phyloP scores from a whole-genome alignment of 2,113 vertebrate genomes.

The Epinephelus cyanopodus region DNA sequence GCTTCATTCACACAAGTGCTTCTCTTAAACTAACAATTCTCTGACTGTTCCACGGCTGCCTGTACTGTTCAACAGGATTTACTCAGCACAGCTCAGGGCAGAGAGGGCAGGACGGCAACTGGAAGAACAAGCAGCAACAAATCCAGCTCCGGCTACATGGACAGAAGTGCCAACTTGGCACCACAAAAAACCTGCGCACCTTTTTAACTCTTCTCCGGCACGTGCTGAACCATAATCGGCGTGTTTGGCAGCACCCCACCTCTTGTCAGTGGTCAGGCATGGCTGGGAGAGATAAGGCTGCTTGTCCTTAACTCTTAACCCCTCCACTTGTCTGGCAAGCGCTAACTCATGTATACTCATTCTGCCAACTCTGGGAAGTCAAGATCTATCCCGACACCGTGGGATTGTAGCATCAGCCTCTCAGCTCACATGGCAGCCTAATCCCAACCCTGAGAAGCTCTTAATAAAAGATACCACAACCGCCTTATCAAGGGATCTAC shows the following conservation, averaged over 20 bases:
- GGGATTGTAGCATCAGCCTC: constrained; percentile 45
- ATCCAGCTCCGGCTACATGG: not conserved
- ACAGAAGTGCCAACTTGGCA: not conserved
- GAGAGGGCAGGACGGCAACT: constrained; percentile 19
- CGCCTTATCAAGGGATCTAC: constrained; percentile 57
- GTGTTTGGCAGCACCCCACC: constrained; percentile 33
- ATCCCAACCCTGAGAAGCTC: constrained; percentile 54
- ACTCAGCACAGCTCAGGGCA: constrained; percentile 1
- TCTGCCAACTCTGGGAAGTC: constrained; percentile 53
- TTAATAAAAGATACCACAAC: constrained; percentile 51
- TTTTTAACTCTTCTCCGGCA: constrained; percentile 33
- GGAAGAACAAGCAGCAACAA: constrained; percentile 22
- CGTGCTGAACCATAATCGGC: not conserved
- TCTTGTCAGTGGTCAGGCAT: constrained; percentile 51
- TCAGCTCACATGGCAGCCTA: constrained; percentile 60
- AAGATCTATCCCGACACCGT: constrained; percentile 30
- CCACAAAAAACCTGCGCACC: not conserved
- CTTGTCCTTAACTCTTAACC: constrained; percentile 57
- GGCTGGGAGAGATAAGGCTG: constrained; percentile 73
- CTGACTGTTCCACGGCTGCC: constrained; percentile 32
- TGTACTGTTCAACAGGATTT: constrained; percentile 34
- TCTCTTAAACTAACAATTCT: constrained; percentile 38
- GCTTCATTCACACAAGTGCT: constrained; percentile 55
- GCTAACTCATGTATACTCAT: constrained; percentile 32
- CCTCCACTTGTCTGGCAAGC: constrained; percentile 30